phyloP scores from a whole-genome alignment of 2,888 invertebrate species.

The Selenia dentaria region DNA sequence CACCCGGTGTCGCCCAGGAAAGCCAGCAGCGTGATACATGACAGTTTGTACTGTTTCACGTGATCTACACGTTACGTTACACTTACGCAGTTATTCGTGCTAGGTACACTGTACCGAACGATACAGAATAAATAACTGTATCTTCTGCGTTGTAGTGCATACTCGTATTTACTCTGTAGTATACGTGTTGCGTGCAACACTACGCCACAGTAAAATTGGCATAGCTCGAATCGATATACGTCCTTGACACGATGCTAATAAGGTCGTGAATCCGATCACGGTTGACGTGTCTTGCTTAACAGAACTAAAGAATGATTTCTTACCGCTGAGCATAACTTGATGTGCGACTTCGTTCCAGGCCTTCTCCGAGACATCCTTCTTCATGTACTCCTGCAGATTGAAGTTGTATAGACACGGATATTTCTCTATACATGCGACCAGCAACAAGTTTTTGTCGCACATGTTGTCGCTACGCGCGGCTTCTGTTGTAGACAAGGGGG shows the following conservation, averaged over 20 bases:
- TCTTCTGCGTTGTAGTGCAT: too few relatives aligned
- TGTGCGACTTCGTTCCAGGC: conserved; percentile 51
- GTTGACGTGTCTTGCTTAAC: too few relatives aligned
- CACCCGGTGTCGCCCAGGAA: too few relatives aligned
- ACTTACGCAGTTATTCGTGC: too few relatives aligned
- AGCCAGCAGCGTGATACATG: too few relatives aligned
- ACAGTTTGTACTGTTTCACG: too few relatives aligned
- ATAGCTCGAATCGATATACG: neutral
- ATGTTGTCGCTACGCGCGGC: conserved; percentile 33
- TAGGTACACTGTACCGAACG: too few relatives aligned
- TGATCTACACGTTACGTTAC: too few relatives aligned
- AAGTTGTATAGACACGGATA: conserved; percentile 50
- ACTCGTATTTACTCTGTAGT: too few relatives aligned
- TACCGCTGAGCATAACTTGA: conserved; percentile 44
- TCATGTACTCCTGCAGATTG: conserved; percentile 44
- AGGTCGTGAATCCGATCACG: neutral
- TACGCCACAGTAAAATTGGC: neutral
- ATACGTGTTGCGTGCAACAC: too few relatives aligned
- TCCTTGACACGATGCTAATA: neutral
- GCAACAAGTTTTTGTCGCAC: conserved; percentile 46
- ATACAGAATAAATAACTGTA: too few relatives aligned
- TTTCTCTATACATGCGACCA: conserved; percentile 47
- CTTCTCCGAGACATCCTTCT: conserved; percentile 47
- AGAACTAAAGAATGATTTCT: conserved; percentile 6
- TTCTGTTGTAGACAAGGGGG: conserved; percentile 21